A percentile compares a stretch with the other conserved stretches of the same genome.
Conservation (phyloP, 30 jellyfish, hydroid and myxozoan species). For the Hydractinia symbiolongicarpus region DNA sequence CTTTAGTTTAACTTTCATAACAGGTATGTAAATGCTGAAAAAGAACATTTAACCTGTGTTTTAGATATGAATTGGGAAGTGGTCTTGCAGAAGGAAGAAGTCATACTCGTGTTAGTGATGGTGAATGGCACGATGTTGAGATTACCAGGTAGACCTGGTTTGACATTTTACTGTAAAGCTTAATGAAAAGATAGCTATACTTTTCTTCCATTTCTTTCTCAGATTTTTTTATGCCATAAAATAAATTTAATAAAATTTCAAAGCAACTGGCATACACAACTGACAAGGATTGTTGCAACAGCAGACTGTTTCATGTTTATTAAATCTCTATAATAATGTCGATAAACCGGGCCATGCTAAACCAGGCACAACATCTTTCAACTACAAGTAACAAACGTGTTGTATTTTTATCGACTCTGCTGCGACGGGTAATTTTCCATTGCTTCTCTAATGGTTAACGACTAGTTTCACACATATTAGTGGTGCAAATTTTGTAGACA, state of each 20-base stretch:
- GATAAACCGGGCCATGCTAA: too few species aligned
- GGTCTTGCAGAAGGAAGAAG: conserved; percentile 53
- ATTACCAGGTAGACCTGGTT: conserved; percentile 37
- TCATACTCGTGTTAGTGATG: conserved; percentile 46
- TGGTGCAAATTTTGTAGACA: too few species aligned
- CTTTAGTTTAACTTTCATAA: too few species aligned
- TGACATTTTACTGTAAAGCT: background rate
- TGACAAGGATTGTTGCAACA: background rate
- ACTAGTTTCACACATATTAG: too few species aligned
- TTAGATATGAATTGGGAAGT: conserved; percentile 79
- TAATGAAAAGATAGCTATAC: background rate
- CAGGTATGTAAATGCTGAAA: too few species aligned
- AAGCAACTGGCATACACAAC: background rate
- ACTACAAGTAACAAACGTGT: too few species aligned
- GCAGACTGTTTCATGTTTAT: too few species aligned
- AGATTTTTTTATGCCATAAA: background rate
- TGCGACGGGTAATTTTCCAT: too few species aligned
- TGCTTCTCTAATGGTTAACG: too few species aligned
- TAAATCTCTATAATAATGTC: too few species aligned
- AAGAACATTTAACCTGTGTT: background rate
- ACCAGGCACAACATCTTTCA: too few species aligned
- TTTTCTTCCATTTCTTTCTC: background rate
- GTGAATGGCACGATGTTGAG: conserved; percentile 60
- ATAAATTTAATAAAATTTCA: background rate
- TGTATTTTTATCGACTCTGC: too few species aligned